Evolutionary conservation across 1,140 invertebrate genomes (phyloP), one percentile per base, ranked within the genome.

Genomic region (Watersipora subatra): DNA sequence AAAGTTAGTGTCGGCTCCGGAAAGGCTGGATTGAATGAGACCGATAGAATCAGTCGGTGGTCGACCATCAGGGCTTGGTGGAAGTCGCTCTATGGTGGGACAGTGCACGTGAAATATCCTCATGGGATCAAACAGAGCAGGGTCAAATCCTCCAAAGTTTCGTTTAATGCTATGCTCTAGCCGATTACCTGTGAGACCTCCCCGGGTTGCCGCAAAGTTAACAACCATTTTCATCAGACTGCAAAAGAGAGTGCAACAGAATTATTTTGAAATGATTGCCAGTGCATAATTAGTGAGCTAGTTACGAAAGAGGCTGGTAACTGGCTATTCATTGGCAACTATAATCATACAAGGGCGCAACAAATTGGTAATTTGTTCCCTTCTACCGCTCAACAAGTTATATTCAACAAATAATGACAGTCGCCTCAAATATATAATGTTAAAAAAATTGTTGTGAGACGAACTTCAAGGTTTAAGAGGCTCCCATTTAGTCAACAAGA

Each of bases 181-280:
- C 58, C 22, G 58, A 24, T 24, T 25, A 7, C 22, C 22, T 7
- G 7, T 24, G 58, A 59, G 58, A 12, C 7, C 7, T 7, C 27
- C 27, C 7, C 7, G 7, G 7, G 7, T 28, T 12, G 22, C 22
- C 7, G 58, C 58, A 28, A 59, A 59, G 58, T 22, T 24, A 22
- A 28, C 22, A 26, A 76, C 67, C 74, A 76, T 76, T 65, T 77
- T 77, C 46, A 77, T 70, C 29, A 77, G 64, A 66, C 74, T 75
- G 30, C 20, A 68, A 7, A 22, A 17, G 22, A 55, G 22, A 55
- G 46, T 55, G 22, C 46, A 55, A 55, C 17, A 55, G 46, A 17
- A 55, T 17, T 55, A 55, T 17, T 22, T 17, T 17, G 46, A 17
- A 55, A 22, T 55, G 22, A 17, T 17, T 22, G 17, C 22, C 17